Evolutionary conservation across 1,140 invertebrate species (phyloP).

Genomic region (Aporrectodea caliginosa): DNA sequence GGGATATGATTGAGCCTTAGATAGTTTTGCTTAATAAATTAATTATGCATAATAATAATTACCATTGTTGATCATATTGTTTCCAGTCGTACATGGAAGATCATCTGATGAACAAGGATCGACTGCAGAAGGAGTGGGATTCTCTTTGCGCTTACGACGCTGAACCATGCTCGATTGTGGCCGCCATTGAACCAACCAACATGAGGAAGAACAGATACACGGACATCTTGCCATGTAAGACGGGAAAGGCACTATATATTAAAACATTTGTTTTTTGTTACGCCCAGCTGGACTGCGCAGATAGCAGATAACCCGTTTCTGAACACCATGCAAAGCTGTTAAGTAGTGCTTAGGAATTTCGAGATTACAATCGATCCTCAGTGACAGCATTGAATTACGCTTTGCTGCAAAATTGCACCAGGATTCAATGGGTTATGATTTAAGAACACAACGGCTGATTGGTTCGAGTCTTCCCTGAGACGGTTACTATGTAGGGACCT

Average conservation of each 20-base stretch:
- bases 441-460: too few species aligned
- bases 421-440: too few species aligned
- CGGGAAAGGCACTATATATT: neutral
- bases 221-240: slow-evolving; percentile 71
- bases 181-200: slow-evolving; percentile 62
- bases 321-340: neutral
- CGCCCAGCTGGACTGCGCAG: neutral
- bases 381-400: too few species aligned
- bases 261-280: neutral
- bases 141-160: slow-evolving; percentile 89
- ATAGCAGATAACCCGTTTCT: neutral
- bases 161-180: slow-evolving; percentile 76
- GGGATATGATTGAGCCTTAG: neutral
- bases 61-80: neutral
- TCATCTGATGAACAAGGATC: slow-evolving; percentile 92
- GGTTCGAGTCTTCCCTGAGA: too few species aligned
- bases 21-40: too few species aligned
- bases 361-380: too few species aligned
- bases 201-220: slow-evolving; percentile 60
- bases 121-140: slow-evolving; percentile 93
- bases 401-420: too few species aligned
- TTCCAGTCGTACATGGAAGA: slow-evolving; percentile 65
- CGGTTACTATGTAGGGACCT: too few species aligned
- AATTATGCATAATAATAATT: too few species aligned
- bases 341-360: neutral